Conservation (phyloP, 2,113 vertebrate genomes). For the Tupaia chinensis region DNA sequence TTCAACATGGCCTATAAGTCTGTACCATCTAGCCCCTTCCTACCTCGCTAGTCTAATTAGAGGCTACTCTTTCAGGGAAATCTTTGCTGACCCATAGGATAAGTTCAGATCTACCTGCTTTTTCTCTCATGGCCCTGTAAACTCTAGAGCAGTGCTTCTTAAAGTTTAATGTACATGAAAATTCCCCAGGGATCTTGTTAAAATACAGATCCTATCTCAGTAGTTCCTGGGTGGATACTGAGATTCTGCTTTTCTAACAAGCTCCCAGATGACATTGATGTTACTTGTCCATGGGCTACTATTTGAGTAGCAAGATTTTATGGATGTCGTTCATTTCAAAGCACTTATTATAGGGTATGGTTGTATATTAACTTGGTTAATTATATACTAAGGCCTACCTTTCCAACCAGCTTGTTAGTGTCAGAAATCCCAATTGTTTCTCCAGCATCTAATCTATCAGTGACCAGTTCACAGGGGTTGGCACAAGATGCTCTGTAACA, state of each 20-base stretch:
- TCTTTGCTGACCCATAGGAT: neutral
- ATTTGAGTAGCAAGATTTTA: constrained; percentile 16
- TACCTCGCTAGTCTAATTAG: neutral
- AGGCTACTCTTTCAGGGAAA: neutral
- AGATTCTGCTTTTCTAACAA: constrained; percentile 67
- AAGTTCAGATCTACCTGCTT: constrained; percentile 45
- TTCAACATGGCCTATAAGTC: neutral
- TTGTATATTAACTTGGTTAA: neutral
- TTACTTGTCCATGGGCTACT: neutral
- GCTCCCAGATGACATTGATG: constrained; percentile 54
- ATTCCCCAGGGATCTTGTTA: constrained; percentile 70
- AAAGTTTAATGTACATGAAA: neutral
- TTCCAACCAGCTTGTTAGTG: neutral
- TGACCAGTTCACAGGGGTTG: neutral
- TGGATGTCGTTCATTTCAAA: neutral
- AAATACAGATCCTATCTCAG: constrained; percentile 43
- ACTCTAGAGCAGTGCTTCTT: neutral
- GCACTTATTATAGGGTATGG: neutral
- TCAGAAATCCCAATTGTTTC: neutral
- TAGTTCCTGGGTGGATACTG: constrained; percentile 46
- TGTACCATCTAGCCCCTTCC: neutral
- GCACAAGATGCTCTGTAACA: neutral
- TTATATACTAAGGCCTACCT: constrained; percentile 28
- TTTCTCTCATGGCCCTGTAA: neutral
- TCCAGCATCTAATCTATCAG: neutral